phyloP scores from a whole-genome alignment of 2,797 vertebrate species.

The Anabas testudineus region DNA sequence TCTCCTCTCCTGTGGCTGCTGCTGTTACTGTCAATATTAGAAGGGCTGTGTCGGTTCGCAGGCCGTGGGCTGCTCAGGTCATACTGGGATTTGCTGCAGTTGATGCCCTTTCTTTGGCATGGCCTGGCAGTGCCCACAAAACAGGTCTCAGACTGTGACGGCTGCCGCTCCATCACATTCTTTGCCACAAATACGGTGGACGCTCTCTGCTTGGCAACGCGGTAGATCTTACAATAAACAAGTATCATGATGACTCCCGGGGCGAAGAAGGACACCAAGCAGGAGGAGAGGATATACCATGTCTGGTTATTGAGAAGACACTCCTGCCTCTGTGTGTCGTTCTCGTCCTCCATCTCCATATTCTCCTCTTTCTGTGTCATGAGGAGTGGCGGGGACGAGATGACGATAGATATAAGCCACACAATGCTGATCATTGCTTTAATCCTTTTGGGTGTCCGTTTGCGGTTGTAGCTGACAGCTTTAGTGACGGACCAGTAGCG shows the following conservation, averaged over 20 bases:
- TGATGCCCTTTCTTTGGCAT: slow-evolving; percentile 21
- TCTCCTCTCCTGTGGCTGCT: slow-evolving; percentile 69
- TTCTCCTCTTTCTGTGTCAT: slow-evolving; percentile 67
- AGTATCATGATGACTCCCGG: slow-evolving; percentile 90
- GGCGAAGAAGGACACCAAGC: slow-evolving; percentile 88
- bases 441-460: slow-evolving; percentile 86
- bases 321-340: slow-evolving; percentile 41
- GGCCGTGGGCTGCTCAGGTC: slow-evolving; percentile 68
- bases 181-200: slow-evolving; percentile 82
- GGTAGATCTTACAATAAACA: slow-evolving; percentile 91
- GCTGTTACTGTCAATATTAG: slow-evolving; percentile 56
- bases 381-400: slow-evolving; percentile 89
- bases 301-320: slow-evolving; percentile 89
- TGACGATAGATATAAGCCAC: slow-evolving; percentile 86
- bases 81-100: slow-evolving; percentile 41
- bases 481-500: slow-evolving; percentile 92
- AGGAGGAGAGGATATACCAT: slow-evolving; percentile 91
- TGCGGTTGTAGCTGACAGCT: slow-evolving; percentile 88
- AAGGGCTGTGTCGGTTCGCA: slow-evolving; percentile 28
- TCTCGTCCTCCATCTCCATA: background rate
- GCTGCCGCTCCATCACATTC: slow-evolving; percentile 73
- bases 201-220: slow-evolving; percentile 83
- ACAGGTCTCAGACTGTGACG: slow-evolving; percentile 80
- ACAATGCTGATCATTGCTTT: slow-evolving; percentile 87
- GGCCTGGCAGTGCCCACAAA: slow-evolving; percentile 52